Conservation (phyloP, 2,113 vertebrate species). For the Oophaga pumilio region DNA sequence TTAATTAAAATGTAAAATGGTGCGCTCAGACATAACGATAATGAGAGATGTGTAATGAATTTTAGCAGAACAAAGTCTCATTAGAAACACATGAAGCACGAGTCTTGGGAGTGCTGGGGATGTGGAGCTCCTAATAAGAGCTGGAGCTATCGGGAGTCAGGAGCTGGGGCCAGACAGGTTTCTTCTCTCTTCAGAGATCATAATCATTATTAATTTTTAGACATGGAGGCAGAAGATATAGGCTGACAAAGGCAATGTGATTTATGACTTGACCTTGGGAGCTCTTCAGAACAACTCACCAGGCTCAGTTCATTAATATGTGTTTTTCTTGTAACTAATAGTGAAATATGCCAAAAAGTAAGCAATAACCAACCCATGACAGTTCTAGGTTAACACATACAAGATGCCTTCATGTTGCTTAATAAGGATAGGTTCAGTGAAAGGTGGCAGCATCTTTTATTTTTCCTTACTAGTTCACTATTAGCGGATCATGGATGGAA, state of each 20-base stretch:
- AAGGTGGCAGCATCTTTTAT: neutral
- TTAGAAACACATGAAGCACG: slow-evolving; percentile 62
- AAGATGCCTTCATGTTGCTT: neutral
- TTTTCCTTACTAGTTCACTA: neutral
- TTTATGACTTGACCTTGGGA: slow-evolving; percentile 58
- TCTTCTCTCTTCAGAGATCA: slow-evolving; percentile 60
- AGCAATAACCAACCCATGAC: slow-evolving; percentile 63
- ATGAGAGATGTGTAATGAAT: slow-evolving; percentile 69
- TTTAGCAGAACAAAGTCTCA: slow-evolving; percentile 66
- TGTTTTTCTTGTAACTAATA: neutral
- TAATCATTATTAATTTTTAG: slow-evolving; percentile 67
- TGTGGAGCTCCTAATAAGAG: slow-evolving; percentile 61
- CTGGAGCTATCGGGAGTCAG: slow-evolving; percentile 61
- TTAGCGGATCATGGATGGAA: neutral
- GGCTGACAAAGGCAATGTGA: slow-evolving; percentile 63
- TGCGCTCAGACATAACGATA: slow-evolving; percentile 67
- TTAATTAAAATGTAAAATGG: slow-evolving; percentile 70
- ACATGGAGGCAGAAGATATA: slow-evolving; percentile 62
- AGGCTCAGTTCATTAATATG: slow-evolving; percentile 8
- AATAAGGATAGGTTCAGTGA: neutral
- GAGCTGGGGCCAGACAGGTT: slow-evolving; percentile 63
- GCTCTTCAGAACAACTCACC: slow-evolving; percentile 49
- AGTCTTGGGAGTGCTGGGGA: slow-evolving; percentile 59
- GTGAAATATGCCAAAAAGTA: slow-evolving; percentile 58
- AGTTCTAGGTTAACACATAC: neutral